Base-by-base conservation (phyloP, 2,113 vertebrate genomes). In the Notothenia rossii region DNA sequence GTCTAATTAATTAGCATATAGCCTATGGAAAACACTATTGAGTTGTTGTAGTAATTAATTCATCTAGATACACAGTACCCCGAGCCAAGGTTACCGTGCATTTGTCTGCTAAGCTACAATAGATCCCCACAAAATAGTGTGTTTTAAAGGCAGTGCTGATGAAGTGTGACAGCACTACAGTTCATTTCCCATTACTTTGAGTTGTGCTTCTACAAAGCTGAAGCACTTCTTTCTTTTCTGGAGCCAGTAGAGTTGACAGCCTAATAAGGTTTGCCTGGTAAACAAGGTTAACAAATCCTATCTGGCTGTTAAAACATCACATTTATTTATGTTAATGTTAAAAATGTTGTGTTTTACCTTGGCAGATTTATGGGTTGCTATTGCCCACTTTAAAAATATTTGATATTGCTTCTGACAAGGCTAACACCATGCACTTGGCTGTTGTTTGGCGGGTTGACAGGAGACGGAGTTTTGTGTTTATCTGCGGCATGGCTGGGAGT, bases 1-100 rank as follows among this genome's bases (percentile, higher is more conserved):
- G 87, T 88, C 79, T 85, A 89, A 91, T 92, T 86, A 89, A 93
- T 93, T 93, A 88, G 86, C 86, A 88, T 85, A 88, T 85, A 85
- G 89, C 89, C 88, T 81, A 88, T 91, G 81, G 86, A 91, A 88
- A 87, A 75, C 80, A 80, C 75, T 40, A 81, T 55, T 76, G 77
- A 86, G 85, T 74, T 36, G 49, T 70, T 66, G 83, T 75, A 75
- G 72, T 90, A 89, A 93, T 91, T 84, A 88, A 93, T 84, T 87
- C 65, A 86, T 88, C 62, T 36, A 56, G 77, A 84, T 85, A 63
- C 82, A 48, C 55, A 56, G 43, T 20, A 85, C 81, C 72, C 65
- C 10, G 48, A 83, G 82, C 75, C 82, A 84, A 88, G 89, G 87
- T 89, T 91, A 81, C 72, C 76, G 89, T 90, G 86, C 75, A 68